Base-by-base conservation (phyloP, 1,140 invertebrate species). In the Drosophila rhopaloa region DNA sequence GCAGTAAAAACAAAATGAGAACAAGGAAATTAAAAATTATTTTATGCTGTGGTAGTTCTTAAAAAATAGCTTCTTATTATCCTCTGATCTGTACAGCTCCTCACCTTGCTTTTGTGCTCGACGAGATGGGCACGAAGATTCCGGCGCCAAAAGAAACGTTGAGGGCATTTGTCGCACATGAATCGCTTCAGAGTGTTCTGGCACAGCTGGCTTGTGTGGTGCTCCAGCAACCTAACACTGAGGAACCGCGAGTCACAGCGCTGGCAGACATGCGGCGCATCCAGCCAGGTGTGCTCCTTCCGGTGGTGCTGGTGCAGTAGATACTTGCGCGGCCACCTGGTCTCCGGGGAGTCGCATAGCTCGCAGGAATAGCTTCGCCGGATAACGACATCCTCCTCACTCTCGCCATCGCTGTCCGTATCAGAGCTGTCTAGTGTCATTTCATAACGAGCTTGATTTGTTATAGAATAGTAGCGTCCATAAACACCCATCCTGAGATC, bases 231-330 rank as follows among this genome's bases (percentile, higher is more conserved):
- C 29, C 81, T 68, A 0, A 61, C 62, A 9, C 70, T 89, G 0
- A 92, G 62, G n/a, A 91, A 92, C 6, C 83, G 76, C 2, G 79
- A 76, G 55, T 89, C 79, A 29, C 91, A 92, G 24, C 88, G 76
- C 19, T 72, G 74, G 29, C 91, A 92, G 7, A 91, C 71, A 32
- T 92, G 68, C 0, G 77, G 91, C 0, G 79, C 83, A 0, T 92
- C 91, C 14, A 77, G 47, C 85, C 85, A 92, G 11, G 56, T 50
- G 44, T 92, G 91, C 27, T 58, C 19, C 14, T 68, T 66, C 0
- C 70, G 56, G n/a, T 92, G 91, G 58, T 92, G 91, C 11, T 85
- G 76, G 9, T 83, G 86, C 0, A 92, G 29, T 38, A 91, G 89
- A 43, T 72, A 90, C 43, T 90, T 90, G 4, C 85, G 70, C 7